Evolutionary conservation across 1,140 invertebrate genomes (phyloP).

Genomic region (Drosophila varians): DNA sequence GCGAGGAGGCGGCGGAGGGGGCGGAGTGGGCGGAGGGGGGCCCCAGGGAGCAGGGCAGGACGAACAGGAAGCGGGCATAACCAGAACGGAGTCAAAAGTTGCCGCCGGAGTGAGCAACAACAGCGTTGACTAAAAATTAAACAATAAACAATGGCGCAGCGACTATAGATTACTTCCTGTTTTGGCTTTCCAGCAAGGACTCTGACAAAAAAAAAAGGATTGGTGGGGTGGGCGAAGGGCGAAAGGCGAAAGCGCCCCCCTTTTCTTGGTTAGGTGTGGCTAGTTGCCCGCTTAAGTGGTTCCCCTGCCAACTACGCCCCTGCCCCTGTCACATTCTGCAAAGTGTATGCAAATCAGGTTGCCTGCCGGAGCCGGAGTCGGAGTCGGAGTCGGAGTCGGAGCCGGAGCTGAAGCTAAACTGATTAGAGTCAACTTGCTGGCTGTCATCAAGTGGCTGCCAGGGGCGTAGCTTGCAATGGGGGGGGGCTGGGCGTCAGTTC

Average conservation of each 20-base stretch:
- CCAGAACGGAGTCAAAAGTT: slow-evolving; percentile 47
- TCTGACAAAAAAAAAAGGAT: background rate
- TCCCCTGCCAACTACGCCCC: slow-evolving; percentile 15
- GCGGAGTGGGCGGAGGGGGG: background rate
- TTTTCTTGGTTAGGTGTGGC: slow-evolving; percentile 62
- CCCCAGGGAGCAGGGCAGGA: slow-evolving; percentile 2
- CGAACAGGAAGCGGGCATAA: slow-evolving; percentile 38
- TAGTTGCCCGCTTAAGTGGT: slow-evolving; percentile 75
- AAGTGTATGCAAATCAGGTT: slow-evolving; percentile 48
- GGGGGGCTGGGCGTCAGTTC: background rate
- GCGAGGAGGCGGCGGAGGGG: background rate
- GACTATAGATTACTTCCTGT: slow-evolving; percentile 82
- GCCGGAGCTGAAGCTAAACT: slow-evolving; percentile 45
- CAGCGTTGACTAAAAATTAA: slow-evolving; percentile 77
- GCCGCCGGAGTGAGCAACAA: slow-evolving; percentile 49
- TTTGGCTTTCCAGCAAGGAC: slow-evolving; percentile 39
- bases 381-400: too few species aligned
- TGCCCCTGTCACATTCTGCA: background rate
- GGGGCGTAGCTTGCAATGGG: background rate
- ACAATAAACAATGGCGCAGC: slow-evolving; percentile 79
- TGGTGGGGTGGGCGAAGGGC: too few species aligned
- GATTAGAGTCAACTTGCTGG: slow-evolving; percentile 49
- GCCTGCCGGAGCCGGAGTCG: slow-evolving; percentile 19
- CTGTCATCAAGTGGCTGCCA: slow-evolving; percentile 43
- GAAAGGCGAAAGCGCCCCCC: too few species aligned